Percentiles rank a stretch among this genome's conserved stretches.
phyloP scores from a whole-genome alignment of 1,140 invertebrate genomes.

The Odontomachus brunneus region DNA sequence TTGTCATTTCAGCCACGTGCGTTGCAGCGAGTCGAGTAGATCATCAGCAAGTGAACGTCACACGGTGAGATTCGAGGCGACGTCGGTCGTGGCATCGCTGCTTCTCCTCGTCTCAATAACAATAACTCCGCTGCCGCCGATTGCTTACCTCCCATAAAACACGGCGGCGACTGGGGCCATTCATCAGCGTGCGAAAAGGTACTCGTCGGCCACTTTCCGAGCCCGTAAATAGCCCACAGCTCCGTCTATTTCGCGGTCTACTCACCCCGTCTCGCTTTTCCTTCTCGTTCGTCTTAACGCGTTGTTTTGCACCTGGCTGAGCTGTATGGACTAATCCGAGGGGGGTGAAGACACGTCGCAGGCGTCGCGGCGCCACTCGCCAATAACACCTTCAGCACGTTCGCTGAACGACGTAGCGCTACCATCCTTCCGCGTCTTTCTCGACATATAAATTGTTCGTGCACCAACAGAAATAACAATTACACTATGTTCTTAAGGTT shows the following conservation, averaged over 20 bases:
- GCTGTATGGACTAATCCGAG: conserved; percentile 18
- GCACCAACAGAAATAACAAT: background rate
- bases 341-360: background rate
- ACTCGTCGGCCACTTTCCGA: background rate
- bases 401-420: background rate
- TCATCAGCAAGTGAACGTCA: conserved; percentile 1
- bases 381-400: background rate
- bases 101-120: conserved; percentile 28
- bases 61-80: background rate
- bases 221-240: conserved; percentile 25
- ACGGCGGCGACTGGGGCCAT: conserved; percentile 2
- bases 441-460: background rate
- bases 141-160: conserved; percentile 67
- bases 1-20: too few species aligned
- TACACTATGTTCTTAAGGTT: too few species aligned
- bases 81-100: background rate
- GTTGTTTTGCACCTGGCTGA: conserved; percentile 20
- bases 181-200: conserved; percentile 33
- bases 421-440: background rate
- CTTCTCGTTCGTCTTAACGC: conserved; percentile 17
- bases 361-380: conserved; percentile 70
- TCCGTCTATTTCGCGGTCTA: conserved; percentile 2
- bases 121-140: conserved; percentile 3
- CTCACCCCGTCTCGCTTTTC: conserved; percentile 10
- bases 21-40: background rate